These are phyloP conservation scores for Adelphocoris suturalis DNA, from an alignment of 2,888 invertebrate species.

Conservation along the genomic window DNA sequence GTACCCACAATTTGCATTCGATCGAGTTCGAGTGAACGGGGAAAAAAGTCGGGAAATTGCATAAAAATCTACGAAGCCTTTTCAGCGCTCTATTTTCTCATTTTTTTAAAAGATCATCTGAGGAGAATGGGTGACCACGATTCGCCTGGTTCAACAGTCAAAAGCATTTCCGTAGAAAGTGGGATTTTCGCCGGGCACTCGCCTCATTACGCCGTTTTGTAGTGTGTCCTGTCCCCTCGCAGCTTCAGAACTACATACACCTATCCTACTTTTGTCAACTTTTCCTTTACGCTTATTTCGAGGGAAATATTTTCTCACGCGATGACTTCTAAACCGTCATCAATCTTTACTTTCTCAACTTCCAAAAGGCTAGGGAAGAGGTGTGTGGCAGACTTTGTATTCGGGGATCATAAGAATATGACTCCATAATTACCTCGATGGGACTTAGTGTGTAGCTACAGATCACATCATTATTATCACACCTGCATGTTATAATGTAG, in stretches of 20 bases:
- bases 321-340: neutral
- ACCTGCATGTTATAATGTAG: too few species aligned
- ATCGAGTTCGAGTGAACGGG: too few species aligned
- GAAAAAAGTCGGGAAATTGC: neutral
- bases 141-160: neutral
- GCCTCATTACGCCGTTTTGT: neutral
- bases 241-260: neutral
- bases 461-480: too few species aligned
- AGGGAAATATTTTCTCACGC: neutral
- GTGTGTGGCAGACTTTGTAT: too few species aligned
- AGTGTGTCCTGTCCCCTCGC: neutral
- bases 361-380: too few species aligned
- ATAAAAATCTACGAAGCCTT: neutral
- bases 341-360: too few species aligned
- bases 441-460: too few species aligned
- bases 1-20: too few species aligned
- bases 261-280: neutral
- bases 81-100: neutral
- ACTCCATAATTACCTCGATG: too few species aligned
- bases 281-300: neutral
- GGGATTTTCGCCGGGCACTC: neutral
- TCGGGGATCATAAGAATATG: too few species aligned
- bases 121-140: neutral
- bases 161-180: neutral
- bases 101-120: neutral